Evolutionary conservation across 2,113 vertebrate genomes (phyloP).

Genomic region (Zosterops borbonicus): DNA sequence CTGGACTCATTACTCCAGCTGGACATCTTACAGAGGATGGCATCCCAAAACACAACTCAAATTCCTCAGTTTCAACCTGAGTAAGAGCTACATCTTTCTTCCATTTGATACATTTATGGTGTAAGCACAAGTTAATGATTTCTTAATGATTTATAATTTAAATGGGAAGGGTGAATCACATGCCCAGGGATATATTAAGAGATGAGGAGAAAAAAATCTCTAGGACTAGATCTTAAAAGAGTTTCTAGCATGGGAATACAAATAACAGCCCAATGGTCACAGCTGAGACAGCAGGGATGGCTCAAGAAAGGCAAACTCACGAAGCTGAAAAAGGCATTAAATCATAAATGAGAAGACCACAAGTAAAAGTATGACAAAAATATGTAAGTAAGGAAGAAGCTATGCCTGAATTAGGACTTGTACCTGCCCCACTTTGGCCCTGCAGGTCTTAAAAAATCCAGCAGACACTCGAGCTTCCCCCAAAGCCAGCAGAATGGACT

Average conservation of each 20-base stretch:
- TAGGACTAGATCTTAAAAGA: neutral
- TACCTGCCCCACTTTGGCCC: neutral
- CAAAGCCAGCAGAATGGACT: neutral
- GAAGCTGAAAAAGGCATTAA: neutral
- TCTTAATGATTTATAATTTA: neutral
- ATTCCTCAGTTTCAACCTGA: neutral
- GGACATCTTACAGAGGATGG: neutral
- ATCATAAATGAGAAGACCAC: neutral
- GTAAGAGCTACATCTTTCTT: neutral
- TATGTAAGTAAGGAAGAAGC: neutral
- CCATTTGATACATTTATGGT: neutral
- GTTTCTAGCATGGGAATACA: neutral
- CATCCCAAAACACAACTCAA: neutral
- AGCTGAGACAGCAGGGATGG: neutral
- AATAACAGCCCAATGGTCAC: neutral
- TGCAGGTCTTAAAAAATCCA: neutral
- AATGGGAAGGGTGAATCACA: accelerated
- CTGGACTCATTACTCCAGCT: neutral
- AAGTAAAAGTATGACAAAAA: neutral
- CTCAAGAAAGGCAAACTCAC: neutral
- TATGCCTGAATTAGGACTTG: neutral
- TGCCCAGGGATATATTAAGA: neutral
- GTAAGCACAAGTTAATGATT: neutral
- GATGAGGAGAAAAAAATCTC: neutral
- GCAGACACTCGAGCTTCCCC: neutral